Base-by-base conservation (phyloP, 2,113 vertebrate genomes). In the Ictidomys tridecemlineatus region DNA sequence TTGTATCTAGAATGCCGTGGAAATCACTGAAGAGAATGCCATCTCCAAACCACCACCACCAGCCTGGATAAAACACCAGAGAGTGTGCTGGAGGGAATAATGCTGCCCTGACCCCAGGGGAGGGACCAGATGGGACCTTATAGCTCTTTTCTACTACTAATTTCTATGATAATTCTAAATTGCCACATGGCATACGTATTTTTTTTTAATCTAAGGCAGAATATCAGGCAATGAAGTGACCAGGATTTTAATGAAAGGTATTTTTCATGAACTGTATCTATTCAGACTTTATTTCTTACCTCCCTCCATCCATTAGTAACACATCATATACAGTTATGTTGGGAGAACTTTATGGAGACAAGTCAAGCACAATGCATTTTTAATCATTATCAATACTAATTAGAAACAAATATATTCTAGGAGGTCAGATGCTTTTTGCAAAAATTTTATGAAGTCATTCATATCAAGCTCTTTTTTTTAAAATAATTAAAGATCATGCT, bases 91-190 rank as follows among this genome's bases (percentile, higher is more conserved):
- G 63, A 82, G 82, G 91, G 87, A 91, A 95, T 82, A 85, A 92
- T 88, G 72, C 74, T 83, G 73, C 24, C 65, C 69, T 69, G 80
- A 58, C 53, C 97, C 91, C 89, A 0, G 74, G 95, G 94, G 96
- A 97, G 58, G 95, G 84, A 93, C 97, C 97, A 97, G 97, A 96
- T 97, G 97, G 96, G 90, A 97, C 80, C 87, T 95, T 96, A 97
- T 86, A 94, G 98, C 93, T 97, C 92, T 95, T 97, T 97, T 92
- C 95, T 96, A 97, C 92, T 85, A 96, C 96, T 97, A 96, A 98
- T 98, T 98, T 98, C 97, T 97, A 98, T 97, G 97, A 97, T 97
- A 97, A 98, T 98, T 98, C 94, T 65, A 92, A 96, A 90, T 97
- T 97, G 95, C 97, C 96, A 97, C 96, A 95, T 97, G 97, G 95